Evolutionary conservation across 2,113 vertebrate species (phyloP), one percentile per base, ranked within the genome.

Genomic region (Felis chaus): DNA sequence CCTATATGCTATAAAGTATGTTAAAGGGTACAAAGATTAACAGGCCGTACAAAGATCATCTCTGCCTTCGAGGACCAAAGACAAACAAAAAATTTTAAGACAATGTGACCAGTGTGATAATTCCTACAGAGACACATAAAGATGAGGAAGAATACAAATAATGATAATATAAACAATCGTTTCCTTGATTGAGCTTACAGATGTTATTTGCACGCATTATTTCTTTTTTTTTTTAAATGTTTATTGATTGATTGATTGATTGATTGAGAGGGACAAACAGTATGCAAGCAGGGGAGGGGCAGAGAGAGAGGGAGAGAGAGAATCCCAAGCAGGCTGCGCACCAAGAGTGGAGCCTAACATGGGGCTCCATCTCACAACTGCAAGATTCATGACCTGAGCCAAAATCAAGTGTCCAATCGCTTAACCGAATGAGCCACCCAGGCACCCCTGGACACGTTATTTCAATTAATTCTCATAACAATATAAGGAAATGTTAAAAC

Each of bases 31-130:
- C 16, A 84, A 93, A 94, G 25, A 96, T 81, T 57, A 89, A 25
- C 21, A 55, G 78, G 55, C 21, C 57, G 68, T 91, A 84, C 18
- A 91, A 96, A 96, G 65, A 88, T 82, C 76, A 82, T n/a, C 65
- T 89, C 61, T 63, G 78, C 71, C 57, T 76, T 95, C 41, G 89
- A 80, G 63, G 16, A 89, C 65, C 84, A 90, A 96, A 95, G 69
- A 31, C 65, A 95, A 93, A 88, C 3, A 74, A 83, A 87, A 78
- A 63, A 71, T 33, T 80, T 91, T 74, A 87, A 79, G 79, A 85
- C n/a, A 57, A 80, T 36, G 33, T 41, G 53, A 33, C 18, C 31
- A 61, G 76, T 41, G 39, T 27, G 61, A 15, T 27, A 41, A 78
- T 53, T 95, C 45, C 87, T 79, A 95, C 48, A 89, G 12, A 76